Evolutionary conservation across 2,888 invertebrate genomes (phyloP).

Genomic region (Andrena fulva): DNA sequence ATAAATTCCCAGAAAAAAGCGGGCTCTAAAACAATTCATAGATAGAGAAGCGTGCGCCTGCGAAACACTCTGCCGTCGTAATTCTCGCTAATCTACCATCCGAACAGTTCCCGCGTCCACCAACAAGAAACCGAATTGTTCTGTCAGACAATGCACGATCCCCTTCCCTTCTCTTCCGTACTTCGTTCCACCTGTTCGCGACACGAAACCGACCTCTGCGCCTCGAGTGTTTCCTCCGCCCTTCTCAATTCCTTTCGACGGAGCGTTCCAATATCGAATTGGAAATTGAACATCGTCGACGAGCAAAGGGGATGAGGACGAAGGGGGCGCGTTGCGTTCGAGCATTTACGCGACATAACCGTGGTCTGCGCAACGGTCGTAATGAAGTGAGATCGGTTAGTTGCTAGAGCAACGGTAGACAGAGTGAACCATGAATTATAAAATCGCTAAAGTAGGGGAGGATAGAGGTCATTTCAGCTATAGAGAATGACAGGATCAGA

Average conservation of each 20-base stretch:
- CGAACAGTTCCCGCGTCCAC: slow-evolving; percentile 25
- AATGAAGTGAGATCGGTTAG: slow-evolving; percentile 67
- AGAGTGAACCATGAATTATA: slow-evolving; percentile 74
- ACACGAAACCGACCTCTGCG: not conserved
- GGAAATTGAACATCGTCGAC: slow-evolving; percentile 22
- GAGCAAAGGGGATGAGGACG: not conserved
- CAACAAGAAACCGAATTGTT: slow-evolving; percentile 31
- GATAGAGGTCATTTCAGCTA: slow-evolving; percentile 51
- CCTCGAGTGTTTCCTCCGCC: not conserved
- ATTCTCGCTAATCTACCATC: slow-evolving; percentile 34
- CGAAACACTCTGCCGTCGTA: not conserved
- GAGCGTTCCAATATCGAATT: slow-evolving; percentile 6
- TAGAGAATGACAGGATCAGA: not conserved
- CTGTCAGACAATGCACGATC: not conserved
- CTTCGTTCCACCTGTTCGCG: not conserved
- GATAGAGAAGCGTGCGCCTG: slow-evolving; percentile 2
- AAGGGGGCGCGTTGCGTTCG: not conserved
- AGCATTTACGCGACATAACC: slow-evolving; percentile 56
- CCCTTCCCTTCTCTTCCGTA: not conserved
- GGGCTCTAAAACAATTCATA: slow-evolving; percentile 8
- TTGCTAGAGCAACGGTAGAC: slow-evolving; percentile 61
- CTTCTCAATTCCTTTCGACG: not conserved
- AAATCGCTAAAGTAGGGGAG: slow-evolving; percentile 66
- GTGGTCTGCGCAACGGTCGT: slow-evolving; percentile 24
- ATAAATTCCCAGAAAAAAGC: not conserved